Percentiles rank a stretch among this genome's conserved stretches.
These are phyloP conservation scores for Montifringilla adamsi DNA, from an alignment of 2,113 vertebrate genomes.

Conservation along the genomic window DNA sequence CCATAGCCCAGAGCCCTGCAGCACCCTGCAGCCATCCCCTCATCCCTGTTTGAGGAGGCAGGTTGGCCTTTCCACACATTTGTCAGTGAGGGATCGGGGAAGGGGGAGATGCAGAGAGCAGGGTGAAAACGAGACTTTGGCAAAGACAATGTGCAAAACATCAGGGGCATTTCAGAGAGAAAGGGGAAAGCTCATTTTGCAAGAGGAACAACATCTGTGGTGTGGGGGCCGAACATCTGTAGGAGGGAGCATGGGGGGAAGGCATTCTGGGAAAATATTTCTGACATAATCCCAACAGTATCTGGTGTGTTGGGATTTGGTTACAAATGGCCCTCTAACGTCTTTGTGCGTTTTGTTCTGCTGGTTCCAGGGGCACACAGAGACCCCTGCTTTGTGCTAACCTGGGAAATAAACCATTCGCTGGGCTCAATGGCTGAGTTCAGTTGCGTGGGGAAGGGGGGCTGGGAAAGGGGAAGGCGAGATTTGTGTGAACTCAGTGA, in stretches of 20 bases:
- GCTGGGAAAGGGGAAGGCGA: not conserved
- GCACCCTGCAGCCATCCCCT: not conserved
- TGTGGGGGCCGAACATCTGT: constrained; percentile 69
- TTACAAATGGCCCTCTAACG: constrained; percentile 71
- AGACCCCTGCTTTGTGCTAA: constrained; percentile 68
- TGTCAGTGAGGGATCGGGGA: fast-evolving
- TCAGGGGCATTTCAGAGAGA: constrained; percentile 52
- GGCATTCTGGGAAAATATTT: constrained; percentile 74
- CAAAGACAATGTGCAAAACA: constrained; percentile 37
- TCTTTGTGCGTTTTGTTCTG: constrained; percentile 73
- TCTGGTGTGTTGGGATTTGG: constrained; percentile 72
- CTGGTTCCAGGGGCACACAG: constrained; percentile 62
- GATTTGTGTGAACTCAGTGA: constrained; percentile 42
- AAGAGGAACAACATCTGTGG: constrained; percentile 69
- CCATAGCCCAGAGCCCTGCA: not conserved
- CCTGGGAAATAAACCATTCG: constrained; percentile 69
- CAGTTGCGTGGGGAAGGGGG: not conserved
- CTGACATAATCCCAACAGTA: constrained; percentile 74
- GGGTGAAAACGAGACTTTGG: not conserved
- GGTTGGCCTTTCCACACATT: not conserved
- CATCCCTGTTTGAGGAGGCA: fast-evolving
- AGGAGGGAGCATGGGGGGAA: constrained; percentile 59
- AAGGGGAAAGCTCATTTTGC: constrained; percentile 62
- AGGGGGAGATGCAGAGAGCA: not conserved
- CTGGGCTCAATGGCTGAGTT: constrained; percentile 55